phyloP scores from a whole-genome alignment of 2,888 invertebrate genomes.

The Junonia oenone region DNA sequence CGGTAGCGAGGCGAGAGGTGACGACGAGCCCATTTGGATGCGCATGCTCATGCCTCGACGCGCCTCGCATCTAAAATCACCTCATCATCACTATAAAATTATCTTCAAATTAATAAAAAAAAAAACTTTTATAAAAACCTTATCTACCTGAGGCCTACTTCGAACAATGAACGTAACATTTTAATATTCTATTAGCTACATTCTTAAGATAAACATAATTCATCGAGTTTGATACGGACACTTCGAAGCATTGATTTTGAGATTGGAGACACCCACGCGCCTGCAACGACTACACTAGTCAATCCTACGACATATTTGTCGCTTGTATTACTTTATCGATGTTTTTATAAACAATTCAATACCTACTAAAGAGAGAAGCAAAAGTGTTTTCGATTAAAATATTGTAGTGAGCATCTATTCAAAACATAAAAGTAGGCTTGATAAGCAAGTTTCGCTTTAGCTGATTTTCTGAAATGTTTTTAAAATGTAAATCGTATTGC shows the following conservation, averaged over 20 bases:
- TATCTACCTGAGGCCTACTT: slow-evolving; percentile 27
- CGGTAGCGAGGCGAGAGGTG: slow-evolving; percentile 57
- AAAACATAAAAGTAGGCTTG: not conserved
- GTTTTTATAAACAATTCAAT: not conserved
- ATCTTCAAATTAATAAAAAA: slow-evolving; percentile 50
- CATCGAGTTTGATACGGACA: not conserved
- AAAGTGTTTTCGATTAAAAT: not conserved
- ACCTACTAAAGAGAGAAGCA: not conserved
- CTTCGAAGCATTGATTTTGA: not conserved
- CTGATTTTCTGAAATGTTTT: not conserved
- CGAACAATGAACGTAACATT: slow-evolving; percentile 15
- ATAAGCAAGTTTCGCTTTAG: not conserved
- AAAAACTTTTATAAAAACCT: slow-evolving; percentile 31
- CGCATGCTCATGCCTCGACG: slow-evolving; percentile 47
- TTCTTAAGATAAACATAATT: slow-evolving; percentile 2
- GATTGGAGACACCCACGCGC: slow-evolving; percentile 6
- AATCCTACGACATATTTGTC: not conserved
- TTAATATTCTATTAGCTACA: slow-evolving; percentile 9
- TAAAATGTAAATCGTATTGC: not conserved
- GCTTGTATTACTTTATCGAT: not conserved
- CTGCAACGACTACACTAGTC: not conserved
- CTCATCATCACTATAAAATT: slow-evolving; percentile 42
- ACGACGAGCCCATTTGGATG: slow-evolving; percentile 65
- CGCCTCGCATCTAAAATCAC: slow-evolving; percentile 43
- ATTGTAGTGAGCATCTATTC: not conserved